Evolutionary conservation across 2,888 invertebrate genomes (phyloP), one percentile per base, ranked within the genome.

Genomic region (Hartigia nigra): DNA sequence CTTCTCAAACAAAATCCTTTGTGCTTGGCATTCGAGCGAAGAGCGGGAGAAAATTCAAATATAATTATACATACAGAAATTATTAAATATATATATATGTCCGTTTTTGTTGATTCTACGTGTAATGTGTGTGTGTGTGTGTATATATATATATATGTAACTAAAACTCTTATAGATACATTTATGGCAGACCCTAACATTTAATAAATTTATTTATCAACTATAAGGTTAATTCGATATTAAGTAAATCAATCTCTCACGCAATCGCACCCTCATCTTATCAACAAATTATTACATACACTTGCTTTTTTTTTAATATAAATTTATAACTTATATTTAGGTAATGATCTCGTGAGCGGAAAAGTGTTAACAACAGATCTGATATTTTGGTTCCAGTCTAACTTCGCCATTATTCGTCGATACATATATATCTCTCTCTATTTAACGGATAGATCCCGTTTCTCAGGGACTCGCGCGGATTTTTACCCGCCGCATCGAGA

Each of bases 171-270:
- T 88, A 87, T 80, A 85, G 81, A 86, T 86, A 77, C 83, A 85
- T 83, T 86, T 89, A 90, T 90, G 90, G 89, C 90, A 89, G 89
- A 88, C 86, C 87, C 84, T 87, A 87, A 86, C 82, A 77, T 86
- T 55, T 82, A 88, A 86, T 84, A 84, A 82, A 82, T 83, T 84
- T 77, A 78, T 82, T 76, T 83, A 80, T 81, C 78, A 72, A 31
- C 14, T 79, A 82, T 85, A 83, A 85, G 81, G 82, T 86, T 85
- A 83, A 87, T 31, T 85, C 82, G 83, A 87, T 82, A 84, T 89
- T 90, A 90, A 90, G 90, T 89, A 90, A 89, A 87, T 88, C 86
- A 90, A 89, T 89, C 88, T 88, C 88, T 87, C 88, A 82, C 86
- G 84, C 87, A 87, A 85, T 87, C 85, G 84, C 82, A 86, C 83